phyloP scores from a whole-genome alignment of 2,113 vertebrate species.

The Corynorhinus townsendii region DNA sequence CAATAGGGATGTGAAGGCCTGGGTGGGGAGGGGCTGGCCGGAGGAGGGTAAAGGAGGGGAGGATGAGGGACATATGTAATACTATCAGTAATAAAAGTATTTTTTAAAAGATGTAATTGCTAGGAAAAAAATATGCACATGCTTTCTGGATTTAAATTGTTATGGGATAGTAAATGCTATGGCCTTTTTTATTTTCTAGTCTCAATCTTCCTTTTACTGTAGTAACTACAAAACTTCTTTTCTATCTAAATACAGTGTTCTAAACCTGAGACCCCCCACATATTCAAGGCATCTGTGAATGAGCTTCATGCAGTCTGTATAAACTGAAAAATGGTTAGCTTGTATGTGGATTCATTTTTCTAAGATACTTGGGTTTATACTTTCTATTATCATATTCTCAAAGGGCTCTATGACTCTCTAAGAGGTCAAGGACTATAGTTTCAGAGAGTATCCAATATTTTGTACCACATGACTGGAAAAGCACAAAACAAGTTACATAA shows the following conservation, averaged over 20 bases:
- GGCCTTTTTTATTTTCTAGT: not conserved
- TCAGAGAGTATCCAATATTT: not conserved
- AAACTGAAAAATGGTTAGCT: not conserved
- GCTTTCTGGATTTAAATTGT: not conserved
- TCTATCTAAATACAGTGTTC: not conserved
- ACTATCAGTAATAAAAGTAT: no score
- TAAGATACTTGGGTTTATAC: not conserved
- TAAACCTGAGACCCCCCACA: not conserved
- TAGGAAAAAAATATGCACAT: not conserved
- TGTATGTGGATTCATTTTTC: not conserved
- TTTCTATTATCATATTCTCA: not conserved
- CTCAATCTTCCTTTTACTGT: not conserved
- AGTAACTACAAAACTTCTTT: not conserved
- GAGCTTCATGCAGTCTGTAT: not conserved
- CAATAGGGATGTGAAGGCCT: no score
- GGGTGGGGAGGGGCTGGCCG: no score
- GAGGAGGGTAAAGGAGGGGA: no score
- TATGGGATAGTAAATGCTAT: not conserved
- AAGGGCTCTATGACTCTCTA: no score
- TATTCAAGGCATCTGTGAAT: no score
- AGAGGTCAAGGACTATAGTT: not conserved
- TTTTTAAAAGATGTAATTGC: no score
- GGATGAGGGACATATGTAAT: no score
- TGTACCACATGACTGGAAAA: not conserved
- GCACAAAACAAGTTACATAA: not conserved